A percentile compares a stretch with the other conserved stretches of the same genome.
These are phyloP conservation scores for Diglossa brunneiventris DNA, from an alignment of 2,113 vertebrate species.

Conservation along the genomic window DNA sequence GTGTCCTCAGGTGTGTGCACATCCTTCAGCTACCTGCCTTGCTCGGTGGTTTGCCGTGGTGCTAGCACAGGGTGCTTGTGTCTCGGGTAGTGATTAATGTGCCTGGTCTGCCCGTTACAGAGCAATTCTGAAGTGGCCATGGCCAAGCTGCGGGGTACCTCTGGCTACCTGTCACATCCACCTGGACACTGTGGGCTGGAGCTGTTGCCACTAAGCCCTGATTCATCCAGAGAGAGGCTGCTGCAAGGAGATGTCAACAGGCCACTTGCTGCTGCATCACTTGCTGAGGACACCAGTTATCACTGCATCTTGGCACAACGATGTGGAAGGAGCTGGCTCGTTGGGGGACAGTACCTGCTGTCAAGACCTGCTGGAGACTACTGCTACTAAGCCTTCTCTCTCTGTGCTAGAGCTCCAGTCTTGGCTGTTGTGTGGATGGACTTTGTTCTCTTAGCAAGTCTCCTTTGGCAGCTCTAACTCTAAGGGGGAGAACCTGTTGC, in stretches of 20 bases:
- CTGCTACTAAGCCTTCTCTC: background rate
- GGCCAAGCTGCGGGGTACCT: conserved; percentile 23
- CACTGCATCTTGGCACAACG: background rate
- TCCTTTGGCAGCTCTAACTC: background rate
- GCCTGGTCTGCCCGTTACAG: conserved; percentile 52
- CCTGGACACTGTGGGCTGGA: conserved; percentile 36
- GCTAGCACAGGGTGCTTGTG: background rate
- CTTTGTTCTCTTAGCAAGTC: background rate
- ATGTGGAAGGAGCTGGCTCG: background rate
- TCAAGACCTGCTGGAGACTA: background rate
- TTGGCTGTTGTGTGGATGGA: background rate
- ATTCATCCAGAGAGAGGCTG: conserved; percentile 22
- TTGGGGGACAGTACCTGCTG: background rate
- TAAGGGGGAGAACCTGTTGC: background rate
- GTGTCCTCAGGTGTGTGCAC: background rate
- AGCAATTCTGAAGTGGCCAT: conserved; percentile 23
- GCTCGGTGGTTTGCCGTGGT: background rate
- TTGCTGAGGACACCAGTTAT: conserved; percentile 21
- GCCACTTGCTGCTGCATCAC: conserved; percentile 11
- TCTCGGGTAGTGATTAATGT: background rate
- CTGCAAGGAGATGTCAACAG: background rate
- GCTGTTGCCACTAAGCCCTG: conserved; percentile 18
- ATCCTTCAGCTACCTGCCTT: background rate
- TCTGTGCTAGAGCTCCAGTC: background rate
- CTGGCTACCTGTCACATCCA: conserved; percentile 27